These are phyloP conservation scores for Porites rus DNA, from an alignment of 92 coral and sea anemone genomes.

Conservation along the genomic window DNA sequence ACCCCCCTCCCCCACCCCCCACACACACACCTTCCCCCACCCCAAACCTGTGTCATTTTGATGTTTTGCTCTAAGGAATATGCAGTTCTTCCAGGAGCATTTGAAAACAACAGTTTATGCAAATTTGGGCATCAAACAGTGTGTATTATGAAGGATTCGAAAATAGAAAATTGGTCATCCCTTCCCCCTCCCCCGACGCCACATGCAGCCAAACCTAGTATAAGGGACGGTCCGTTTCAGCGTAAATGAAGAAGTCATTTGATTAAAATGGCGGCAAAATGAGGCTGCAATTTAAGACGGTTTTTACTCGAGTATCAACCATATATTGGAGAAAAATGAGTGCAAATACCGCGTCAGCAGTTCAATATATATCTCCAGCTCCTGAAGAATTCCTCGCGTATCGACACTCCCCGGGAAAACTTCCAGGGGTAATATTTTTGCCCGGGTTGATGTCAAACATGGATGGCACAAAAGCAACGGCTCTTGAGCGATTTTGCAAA, in stretches of 20 bases:
- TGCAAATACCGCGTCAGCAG: background rate
- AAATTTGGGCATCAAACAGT: too few species aligned
- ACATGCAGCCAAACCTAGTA: too few species aligned
- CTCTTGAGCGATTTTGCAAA: slow-evolving; percentile 73
- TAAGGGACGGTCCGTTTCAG: background rate
- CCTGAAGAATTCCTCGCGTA: slow-evolving; percentile 72
- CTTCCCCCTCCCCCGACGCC: too few species aligned
- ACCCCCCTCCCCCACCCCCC: too few species aligned
- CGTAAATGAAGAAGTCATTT: background rate
- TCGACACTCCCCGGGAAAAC: slow-evolving; percentile 67
- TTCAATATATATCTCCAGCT: slow-evolving; percentile 32
- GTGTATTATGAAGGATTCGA: too few species aligned
- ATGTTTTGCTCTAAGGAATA: too few species aligned
- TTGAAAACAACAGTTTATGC: too few species aligned
- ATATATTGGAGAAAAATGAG: slow-evolving; percentile 18
- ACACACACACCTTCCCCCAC: too few species aligned
- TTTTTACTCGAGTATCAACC: background rate
- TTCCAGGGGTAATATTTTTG: slow-evolving; percentile 83
- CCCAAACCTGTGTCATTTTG: too few species aligned
- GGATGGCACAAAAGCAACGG: slow-evolving; percentile 84
- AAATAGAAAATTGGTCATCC: too few species aligned
- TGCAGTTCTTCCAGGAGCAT: too few species aligned
- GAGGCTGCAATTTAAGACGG: background rate
- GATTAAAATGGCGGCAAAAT: background rate
- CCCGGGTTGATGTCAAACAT: slow-evolving; percentile 90